phyloP scores from a whole-genome alignment of 2,797 vertebrate genomes.

The Arctocebus calabarensis region DNA sequence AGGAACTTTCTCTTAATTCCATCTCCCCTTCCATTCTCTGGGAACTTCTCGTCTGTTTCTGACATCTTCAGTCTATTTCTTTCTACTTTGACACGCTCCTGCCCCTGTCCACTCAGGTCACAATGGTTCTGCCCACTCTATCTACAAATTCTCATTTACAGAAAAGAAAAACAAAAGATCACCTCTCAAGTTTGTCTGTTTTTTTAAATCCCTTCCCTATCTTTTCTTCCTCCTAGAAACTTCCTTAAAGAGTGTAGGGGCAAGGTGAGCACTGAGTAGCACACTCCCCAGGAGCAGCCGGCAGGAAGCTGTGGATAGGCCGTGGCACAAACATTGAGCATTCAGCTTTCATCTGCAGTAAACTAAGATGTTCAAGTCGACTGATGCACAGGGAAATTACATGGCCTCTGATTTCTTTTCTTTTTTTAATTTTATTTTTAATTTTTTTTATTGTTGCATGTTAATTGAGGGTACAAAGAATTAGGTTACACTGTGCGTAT shows the following conservation, averaged over 20 bases:
- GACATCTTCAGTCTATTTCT: not conserved
- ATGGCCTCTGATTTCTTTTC: not conserved
- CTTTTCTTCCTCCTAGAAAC: not conserved
- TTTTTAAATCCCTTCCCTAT: not conserved
- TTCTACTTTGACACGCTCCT: not conserved
- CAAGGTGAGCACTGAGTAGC: too few species aligned
- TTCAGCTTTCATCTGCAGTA: not conserved
- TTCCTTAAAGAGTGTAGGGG: not conserved
- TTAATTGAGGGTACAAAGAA: too few species aligned
- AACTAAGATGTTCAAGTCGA: not conserved
- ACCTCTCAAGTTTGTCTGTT: not conserved
- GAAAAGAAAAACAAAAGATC: not conserved
- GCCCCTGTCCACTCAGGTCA: too few species aligned
- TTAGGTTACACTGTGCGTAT: too few species aligned
- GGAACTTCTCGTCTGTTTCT: not conserved
- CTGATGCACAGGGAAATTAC: not conserved
- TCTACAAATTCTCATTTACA: slow-evolving; percentile 17
- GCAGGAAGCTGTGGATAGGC: fast-evolving
- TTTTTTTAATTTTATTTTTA: too few species aligned
- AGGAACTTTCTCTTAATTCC: not conserved
- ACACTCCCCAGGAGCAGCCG: not conserved
- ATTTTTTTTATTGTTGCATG: too few species aligned
- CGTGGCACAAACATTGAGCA: not conserved
- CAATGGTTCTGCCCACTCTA: not conserved
- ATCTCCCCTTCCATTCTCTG: not conserved